Conservation (phyloP, 2,113 vertebrate species). For the Ondatra zibethicus region DNA sequence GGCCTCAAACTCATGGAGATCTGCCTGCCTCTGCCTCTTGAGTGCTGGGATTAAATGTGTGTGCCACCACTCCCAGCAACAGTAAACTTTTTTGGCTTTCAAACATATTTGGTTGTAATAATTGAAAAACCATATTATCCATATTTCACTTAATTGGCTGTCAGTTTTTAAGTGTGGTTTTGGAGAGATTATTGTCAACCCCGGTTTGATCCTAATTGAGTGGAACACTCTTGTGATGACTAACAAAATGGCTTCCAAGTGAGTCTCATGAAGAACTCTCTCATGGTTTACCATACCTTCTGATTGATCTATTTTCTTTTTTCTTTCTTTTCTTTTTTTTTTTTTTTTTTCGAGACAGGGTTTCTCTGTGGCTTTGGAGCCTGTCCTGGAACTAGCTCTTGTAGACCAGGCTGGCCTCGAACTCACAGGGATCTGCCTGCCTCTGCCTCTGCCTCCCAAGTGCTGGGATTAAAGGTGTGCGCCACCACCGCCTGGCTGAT, state of each 20-base stretch:
- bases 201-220: not conserved
- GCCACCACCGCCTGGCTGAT: too few relatives aligned
- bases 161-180: not conserved
- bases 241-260: constrained; percentile 4
- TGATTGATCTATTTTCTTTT: not conserved
- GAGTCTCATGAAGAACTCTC: constrained; percentile 5
- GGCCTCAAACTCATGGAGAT: not conserved
- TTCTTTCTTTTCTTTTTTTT: too few relatives aligned
- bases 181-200: not conserved
- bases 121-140: not conserved
- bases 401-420: too few relatives aligned
- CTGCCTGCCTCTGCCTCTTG: not conserved
- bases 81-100: constrained; percentile 30
- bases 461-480: too few relatives aligned
- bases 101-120: constrained; percentile 3
- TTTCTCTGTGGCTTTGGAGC: too few relatives aligned
- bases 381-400: too few relatives aligned
- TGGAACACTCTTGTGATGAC: not conserved
- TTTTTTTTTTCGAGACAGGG: too few relatives aligned
- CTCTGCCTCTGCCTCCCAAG: too few relatives aligned
- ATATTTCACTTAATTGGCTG: constrained; percentile 6
- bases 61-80: not conserved
- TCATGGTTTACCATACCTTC: not conserved
- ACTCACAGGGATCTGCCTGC: too few relatives aligned
- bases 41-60: not conserved